Base-by-base conservation (phyloP, 2,797 vertebrate genomes). In the Acanthornis magna region DNA sequence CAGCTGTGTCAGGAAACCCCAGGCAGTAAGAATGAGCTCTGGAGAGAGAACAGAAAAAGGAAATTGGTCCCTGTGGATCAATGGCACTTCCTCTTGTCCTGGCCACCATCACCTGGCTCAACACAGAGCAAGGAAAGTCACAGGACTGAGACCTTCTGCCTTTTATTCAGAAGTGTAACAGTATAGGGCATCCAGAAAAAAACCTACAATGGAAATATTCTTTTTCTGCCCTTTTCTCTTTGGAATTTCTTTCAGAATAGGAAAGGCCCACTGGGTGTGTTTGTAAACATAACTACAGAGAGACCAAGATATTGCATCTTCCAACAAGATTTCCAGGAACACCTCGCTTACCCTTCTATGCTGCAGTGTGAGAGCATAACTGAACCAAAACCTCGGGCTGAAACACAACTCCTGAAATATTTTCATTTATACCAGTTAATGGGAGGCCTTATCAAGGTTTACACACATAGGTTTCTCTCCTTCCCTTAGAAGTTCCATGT, bases 41-140 rank as follows among this genome's bases (percentile, higher is more conserved):
- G 0, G 40, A 38, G 10, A 77, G 40, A 61, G 19, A 45, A 22
- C 9, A 11, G 6, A 18, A 88, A 57, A 13, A 7, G 9, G 9
- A 67, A 71, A 45, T 2, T 1, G 0, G 4, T 53, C 21, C 29
- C 14, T 43, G 14, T 8, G 40, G n/a, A 13, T 27, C 38, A 1
- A 0, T 36, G 45, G 16, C n/a, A 48, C 7, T 11, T 57, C 30
- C 48, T 63, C 18, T 40, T 14, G 4, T 20, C 25, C 21, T 20
- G 40, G n/a, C 8, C 66, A 43, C 34, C 2, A 0, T 22, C 27
- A 70, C 9, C 48, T 21, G 57, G 54, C 67, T 72, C n/a, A 34
- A 7, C 13, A 29, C 10, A 42, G 45, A 68, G 47, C 23, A 48
- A 48, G 7, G 7, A 51, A 58, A 65, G 20, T 8, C 45, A 58